Evolutionary conservation across 2,888 invertebrate species (phyloP), one percentile per base, ranked within the genome.

Genomic region (Harmothoe impar): DNA sequence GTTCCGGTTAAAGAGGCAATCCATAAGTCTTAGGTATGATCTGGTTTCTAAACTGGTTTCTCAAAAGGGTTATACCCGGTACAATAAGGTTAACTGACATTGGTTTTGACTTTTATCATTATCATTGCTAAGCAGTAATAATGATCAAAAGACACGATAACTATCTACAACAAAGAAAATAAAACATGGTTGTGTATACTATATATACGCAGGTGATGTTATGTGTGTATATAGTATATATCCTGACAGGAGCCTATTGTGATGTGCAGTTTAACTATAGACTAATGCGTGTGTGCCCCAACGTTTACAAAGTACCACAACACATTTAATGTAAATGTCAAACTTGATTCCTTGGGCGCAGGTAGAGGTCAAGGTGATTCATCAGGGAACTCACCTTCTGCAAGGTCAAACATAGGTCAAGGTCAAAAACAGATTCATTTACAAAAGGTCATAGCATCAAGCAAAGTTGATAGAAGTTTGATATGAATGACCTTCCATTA

Each of bases 371-470:
- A 29, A 72, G 3, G 72, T 25, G 20, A 23, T 1, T 0, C 84
- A 0, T 84, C 84, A 43, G 84, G 12, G 43, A 84, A 43, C 84
- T 84, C 84, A 84, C 84, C 84, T 84, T 84, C 84, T 84, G 84
- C 84, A 84, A 84, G 84, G 84, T 84, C 84, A 84, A 84, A 84
- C 84, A 84, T n/a, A 84, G 43, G 23, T 84, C 43, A 78, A 43
- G 51, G 72, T 72, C 72, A 72, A 72, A n/a, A 62, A 20, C 15
- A 20, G 62, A 3, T 62, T 62, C 23, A 62, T 62, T 5, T 62
- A n/a, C 62, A 62, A 43, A 43, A 43, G 43, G 43, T 43, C 43
- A 43, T 43, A 43, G 3, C 10, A 43, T 43, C 10, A 7, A 43
- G 3, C 5, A 43, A 43, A 43, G 43, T 7, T 10, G 5, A 43